These are phyloP conservation scores for Petrocephalus microphthalmus DNA, from an alignment of 2,113 vertebrate species.

Conservation along the genomic window DNA sequence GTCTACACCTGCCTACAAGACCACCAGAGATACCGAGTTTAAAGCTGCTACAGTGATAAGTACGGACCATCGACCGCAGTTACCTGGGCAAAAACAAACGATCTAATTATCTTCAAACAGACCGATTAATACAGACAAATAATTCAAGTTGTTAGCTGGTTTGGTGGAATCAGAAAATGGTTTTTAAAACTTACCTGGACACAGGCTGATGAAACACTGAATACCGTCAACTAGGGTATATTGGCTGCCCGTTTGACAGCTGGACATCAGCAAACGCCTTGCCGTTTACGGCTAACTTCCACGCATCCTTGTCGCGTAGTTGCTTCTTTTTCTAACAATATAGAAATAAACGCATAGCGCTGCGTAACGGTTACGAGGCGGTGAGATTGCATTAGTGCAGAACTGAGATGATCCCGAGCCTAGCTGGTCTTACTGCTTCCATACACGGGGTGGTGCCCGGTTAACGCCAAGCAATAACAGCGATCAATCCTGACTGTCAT, in stretches of 20 bases:
- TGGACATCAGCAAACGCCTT: background rate
- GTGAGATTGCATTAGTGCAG: constrained; percentile 28
- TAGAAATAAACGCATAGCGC: background rate
- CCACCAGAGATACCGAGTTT: background rate
- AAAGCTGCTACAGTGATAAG: background rate
- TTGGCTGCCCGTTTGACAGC: background rate
- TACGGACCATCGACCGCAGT: background rate
- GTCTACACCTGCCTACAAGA: background rate
- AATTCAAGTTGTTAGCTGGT: background rate
- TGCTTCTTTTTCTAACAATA: background rate
- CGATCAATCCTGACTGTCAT: constrained; percentile 15
- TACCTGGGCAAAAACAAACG: background rate
- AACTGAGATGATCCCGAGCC: constrained; percentile 40
- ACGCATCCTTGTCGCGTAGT: background rate
- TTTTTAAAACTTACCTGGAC: constrained; percentile 2
- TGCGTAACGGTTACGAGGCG: background rate
- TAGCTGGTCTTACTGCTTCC: constrained; percentile 30
- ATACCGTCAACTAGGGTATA: background rate
- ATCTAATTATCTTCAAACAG: background rate
- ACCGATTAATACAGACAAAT: background rate
- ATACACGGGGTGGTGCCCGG: constrained; percentile 37
- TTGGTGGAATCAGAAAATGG: background rate
- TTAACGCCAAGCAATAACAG: constrained; percentile 23
- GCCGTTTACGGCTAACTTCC: background rate
- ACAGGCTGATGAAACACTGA: constrained; percentile 1